Base-by-base conservation (phyloP, 1,140 invertebrate species). In the Mactra quadrangularis region DNA sequence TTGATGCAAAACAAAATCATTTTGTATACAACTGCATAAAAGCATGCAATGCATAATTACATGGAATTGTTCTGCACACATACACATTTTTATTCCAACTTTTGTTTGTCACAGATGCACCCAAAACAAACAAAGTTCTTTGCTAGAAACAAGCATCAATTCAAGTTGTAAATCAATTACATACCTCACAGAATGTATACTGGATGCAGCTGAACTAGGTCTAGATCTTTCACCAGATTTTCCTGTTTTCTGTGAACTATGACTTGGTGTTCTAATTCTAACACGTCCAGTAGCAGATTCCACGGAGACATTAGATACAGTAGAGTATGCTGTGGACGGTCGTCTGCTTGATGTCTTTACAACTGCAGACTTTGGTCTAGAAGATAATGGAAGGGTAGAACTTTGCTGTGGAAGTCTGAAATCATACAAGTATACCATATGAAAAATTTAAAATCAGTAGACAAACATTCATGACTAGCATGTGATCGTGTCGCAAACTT, bases 301-400 rank as follows among this genome's bases (percentile, higher is more conserved):
- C 27, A 68, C 70, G 22, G 68, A 76, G 13, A 71, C 41, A 25
- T 57, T 52, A 17, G 64, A 75, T 15, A 62, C 38, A 33, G 64
- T 52, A 35, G 76, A 84, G 3, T 77, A 71, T 22, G 83, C 85
- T n/a, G 77, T 83, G 29, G 78, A 84, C 13, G 85, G 84, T 6
- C 84, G 59, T 4, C 38, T n/a, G 35, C 57, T 19, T 13, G 9
- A 19, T 22, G 25, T 19, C 1, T 22, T n/a, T 25, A 25, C 64
- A 17, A 78, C 62, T 0, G 77, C 71, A 7, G 79, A 82, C 50
- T 66, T 82, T 52, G 79, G 70, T 17, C 79, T 57, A 17, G 50
- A 35, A 3, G 53, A 55, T n/a, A 74, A 45, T 31, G 64, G 33
- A 1, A 68, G 25, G 3, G n/a, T 7, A 9, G 64, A 47, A 4